A percentile compares a stretch with the other conserved stretches of the same genome.
phyloP scores from a whole-genome alignment of 2,888 invertebrate genomes.

The Furcula furcula region DNA sequence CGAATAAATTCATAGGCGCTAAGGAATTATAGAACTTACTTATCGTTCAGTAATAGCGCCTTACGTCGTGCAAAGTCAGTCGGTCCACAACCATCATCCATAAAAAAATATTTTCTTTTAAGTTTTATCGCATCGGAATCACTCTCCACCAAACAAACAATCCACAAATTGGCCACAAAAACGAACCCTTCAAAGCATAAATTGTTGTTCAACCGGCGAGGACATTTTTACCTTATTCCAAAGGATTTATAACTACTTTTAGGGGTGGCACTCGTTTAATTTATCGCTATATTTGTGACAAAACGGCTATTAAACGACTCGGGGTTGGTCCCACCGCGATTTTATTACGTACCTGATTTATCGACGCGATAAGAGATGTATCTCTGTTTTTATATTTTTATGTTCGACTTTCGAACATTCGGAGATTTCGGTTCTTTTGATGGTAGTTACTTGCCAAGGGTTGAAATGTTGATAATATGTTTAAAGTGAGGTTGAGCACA shows the following conservation, averaged over 20 bases:
- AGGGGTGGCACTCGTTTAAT: conserved; percentile 52
- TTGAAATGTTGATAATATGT: too few relatives aligned
- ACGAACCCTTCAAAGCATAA: conserved; percentile 23
- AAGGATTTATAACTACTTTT: conserved; percentile 54
- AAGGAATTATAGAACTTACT: too few relatives aligned
- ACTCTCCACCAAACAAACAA: conserved; percentile 11
- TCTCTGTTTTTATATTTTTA: conserved; percentile 11
- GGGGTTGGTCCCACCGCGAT: conserved; percentile 32
- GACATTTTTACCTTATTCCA: conserved; percentile 35
- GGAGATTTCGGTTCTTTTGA: too few relatives aligned
- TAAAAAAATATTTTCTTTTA: too few relatives aligned
- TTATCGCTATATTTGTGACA: conserved; percentile 70
- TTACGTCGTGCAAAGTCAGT: too few relatives aligned
- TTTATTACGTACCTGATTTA: conserved; percentile 47
- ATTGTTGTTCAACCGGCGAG: conserved; percentile 14
- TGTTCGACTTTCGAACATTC: too few relatives aligned
- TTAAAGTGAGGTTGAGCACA: too few relatives aligned
- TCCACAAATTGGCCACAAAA: conserved; percentile 6
- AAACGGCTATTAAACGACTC: conserved; percentile 52
- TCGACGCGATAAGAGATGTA: conserved; percentile 33
- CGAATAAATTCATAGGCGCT: too few relatives aligned
- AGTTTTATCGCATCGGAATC: too few relatives aligned
- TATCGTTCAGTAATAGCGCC: too few relatives aligned
- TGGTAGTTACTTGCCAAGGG: too few relatives aligned
- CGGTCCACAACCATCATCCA: too few relatives aligned